These are phyloP conservation scores for Peromyscus maniculatus DNA, from an alignment of 2,113 vertebrate species.

Conservation along the genomic window DNA sequence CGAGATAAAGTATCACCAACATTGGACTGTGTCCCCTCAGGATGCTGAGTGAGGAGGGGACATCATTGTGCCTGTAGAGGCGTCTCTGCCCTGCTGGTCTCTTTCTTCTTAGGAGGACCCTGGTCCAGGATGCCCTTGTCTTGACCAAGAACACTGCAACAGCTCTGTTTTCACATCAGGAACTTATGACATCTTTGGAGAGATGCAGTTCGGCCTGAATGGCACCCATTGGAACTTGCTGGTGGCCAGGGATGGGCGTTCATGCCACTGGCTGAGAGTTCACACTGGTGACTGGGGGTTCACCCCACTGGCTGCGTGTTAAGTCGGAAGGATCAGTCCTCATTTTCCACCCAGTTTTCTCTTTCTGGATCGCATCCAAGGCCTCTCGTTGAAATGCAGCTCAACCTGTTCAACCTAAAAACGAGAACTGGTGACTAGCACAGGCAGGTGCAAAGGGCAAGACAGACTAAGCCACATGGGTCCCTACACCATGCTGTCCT, in stretches of 20 bases:
- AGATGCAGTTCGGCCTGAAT: too few relatives aligned
- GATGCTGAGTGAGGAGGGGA: not conserved
- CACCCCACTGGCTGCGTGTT: not conserved
- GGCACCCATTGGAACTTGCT: not conserved
- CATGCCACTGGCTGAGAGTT: not conserved
- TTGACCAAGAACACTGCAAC: not conserved
- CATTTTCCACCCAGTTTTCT: not conserved
- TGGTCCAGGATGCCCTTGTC: not conserved
- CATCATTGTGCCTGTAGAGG: too few relatives aligned
- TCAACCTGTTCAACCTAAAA: not conserved
- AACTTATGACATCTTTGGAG: not conserved
- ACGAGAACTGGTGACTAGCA: not conserved
- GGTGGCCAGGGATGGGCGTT: not conserved
- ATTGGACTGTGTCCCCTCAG: not conserved
- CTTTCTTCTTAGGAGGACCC: not conserved
- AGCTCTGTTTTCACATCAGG: not conserved
- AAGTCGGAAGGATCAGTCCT: not conserved
- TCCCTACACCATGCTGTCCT: rapidly evolving
- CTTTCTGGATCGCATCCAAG: not conserved
- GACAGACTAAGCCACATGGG: not conserved
- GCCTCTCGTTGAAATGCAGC: not conserved
- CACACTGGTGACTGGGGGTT: not conserved
- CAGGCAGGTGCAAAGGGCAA: not conserved
- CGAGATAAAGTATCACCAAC: rapidly evolving
- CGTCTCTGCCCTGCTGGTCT: not conserved